Evolutionary conservation across 2,888 invertebrate genomes (phyloP).

Genomic region (Artemia sp.): DNA sequence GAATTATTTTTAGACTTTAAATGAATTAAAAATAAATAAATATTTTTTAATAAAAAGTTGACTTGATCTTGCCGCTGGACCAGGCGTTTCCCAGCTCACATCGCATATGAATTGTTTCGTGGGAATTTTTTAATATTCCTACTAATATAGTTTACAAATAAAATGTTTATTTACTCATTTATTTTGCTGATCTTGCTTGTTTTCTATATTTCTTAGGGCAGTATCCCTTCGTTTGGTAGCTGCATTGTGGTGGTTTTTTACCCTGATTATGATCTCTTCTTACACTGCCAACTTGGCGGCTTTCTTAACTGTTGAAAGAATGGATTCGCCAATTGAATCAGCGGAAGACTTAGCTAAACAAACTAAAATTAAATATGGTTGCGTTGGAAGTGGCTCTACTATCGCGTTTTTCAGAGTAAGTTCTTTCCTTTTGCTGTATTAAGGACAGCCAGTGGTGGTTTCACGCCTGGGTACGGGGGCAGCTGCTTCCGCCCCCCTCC

Average conservation of each 20-base stretch:
- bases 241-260: constrained; percentile 84
- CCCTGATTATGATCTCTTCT: constrained; percentile 84
- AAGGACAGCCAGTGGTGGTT: too few relatives aligned
- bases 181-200: constrained; percentile 20
- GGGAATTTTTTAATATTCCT: too few relatives aligned
- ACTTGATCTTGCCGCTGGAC: too few relatives aligned
- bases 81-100: too few relatives aligned
- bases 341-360: constrained; percentile 92
- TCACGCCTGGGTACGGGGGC: too few relatives aligned
- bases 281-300: constrained; percentile 92
- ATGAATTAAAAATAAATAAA: too few relatives aligned
- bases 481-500: too few relatives aligned
- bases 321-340: constrained; percentile 86
- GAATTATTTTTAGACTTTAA: too few relatives aligned
- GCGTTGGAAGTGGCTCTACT: constrained; percentile 75
- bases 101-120: too few relatives aligned
- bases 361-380: constrained; percentile 91
- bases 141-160: too few relatives aligned
- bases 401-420: constrained; percentile 80
- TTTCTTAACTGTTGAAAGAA: constrained; percentile 75
- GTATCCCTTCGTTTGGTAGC: constrained; percentile 73
- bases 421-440: constrained; percentile 18
- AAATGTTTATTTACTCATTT: too few relatives aligned
- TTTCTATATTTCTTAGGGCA: constrained; percentile 41
- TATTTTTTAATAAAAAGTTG: too few relatives aligned